Percentiles rank a stretch among this genome's conserved stretches.
These are phyloP conservation scores for Lucilia sericata DNA, from an alignment of 1,140 invertebrate genomes.

Conservation along the genomic window DNA sequence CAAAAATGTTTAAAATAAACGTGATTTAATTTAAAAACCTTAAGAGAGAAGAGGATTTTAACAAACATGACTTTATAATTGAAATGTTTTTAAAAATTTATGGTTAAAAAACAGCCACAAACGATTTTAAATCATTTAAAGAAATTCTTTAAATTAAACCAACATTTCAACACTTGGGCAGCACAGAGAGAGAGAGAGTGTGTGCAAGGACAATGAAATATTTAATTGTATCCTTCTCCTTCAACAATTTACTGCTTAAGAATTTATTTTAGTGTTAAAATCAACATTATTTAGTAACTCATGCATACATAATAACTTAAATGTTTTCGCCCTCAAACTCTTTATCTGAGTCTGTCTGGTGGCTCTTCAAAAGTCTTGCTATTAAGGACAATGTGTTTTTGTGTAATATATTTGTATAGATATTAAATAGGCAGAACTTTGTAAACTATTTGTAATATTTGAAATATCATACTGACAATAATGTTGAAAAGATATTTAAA, in stretches of 20 bases:
- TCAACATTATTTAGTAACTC: conserved; percentile 40
- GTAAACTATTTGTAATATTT: conserved; percentile 8
- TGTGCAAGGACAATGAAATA: not conserved
- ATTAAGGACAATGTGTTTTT: not conserved
- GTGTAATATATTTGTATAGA: conserved; percentile 25
- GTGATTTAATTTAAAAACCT: conserved; percentile 30
- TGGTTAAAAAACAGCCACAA: not conserved
- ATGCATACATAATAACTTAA: conserved; percentile 39
- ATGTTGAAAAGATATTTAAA: not conserved
- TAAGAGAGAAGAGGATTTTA: not conserved
- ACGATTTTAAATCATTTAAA: conserved; percentile 15
- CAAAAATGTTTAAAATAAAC: conserved; percentile 31
- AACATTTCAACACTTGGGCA: not conserved
- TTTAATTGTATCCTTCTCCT: not conserved
- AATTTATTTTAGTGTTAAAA: conserved; percentile 37
- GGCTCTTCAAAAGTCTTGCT: not conserved
- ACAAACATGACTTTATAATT: conserved; percentile 41
- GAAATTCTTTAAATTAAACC: not conserved
- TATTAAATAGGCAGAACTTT: conserved; percentile 36
- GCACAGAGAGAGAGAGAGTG: not conserved
- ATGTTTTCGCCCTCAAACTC: conserved; percentile 10
- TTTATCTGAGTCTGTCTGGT: not conserved
- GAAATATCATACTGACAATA: not conserved
- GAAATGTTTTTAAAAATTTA: conserved; percentile 25
- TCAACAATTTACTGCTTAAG: conserved; percentile 28